Evolutionary conservation across 2,888 invertebrate genomes (phyloP).

Genomic region (Tenthredo distinguenda): DNA sequence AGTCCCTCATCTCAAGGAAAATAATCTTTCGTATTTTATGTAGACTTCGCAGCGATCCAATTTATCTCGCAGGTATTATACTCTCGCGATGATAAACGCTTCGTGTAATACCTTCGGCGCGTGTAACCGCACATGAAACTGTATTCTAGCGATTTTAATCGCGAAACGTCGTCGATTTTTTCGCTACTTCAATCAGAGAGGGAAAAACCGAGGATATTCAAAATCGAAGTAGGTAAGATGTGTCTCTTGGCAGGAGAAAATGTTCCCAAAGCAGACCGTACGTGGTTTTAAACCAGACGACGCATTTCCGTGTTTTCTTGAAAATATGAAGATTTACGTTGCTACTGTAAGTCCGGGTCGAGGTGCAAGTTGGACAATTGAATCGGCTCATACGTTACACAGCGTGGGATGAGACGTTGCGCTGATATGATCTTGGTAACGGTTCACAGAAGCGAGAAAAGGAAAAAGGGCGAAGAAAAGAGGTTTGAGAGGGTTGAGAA

Average conservation of each 20-base stretch:
- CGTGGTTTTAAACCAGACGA: not conserved
- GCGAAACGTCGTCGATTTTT: not conserved
- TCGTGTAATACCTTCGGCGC: not conserved
- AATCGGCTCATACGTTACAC: slow-evolving; percentile 27
- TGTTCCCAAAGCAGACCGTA: not conserved
- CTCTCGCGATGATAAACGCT: slow-evolving; percentile 13
- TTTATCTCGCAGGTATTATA: slow-evolving; percentile 10
- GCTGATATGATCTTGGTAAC: slow-evolving; percentile 28
- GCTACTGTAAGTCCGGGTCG: slow-evolving; percentile 6
- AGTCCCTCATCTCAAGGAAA: slow-evolving; percentile 22
- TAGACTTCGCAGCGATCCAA: slow-evolving; percentile 17
- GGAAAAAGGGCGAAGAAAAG: slow-evolving; percentile 14
- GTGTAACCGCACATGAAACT: not conserved
- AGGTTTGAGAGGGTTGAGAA: not conserved
- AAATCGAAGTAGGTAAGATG: not conserved
- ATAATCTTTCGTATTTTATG: slow-evolving; percentile 35
- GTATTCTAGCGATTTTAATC: not conserved
- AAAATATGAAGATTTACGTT: not conserved
- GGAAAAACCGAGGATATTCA: not conserved
- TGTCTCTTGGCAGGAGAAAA: not conserved
- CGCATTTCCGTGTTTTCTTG: not conserved
- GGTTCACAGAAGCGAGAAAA: slow-evolving; percentile 34
- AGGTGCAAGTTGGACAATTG: slow-evolving; percentile 33
- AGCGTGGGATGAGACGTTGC: not conserved
- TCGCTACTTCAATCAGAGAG: not conserved